Evolutionary conservation across 2,797 vertebrate genomes (phyloP), one percentile per base, ranked within the genome.

Genomic region (Pseudopleuronectes americanus): DNA sequence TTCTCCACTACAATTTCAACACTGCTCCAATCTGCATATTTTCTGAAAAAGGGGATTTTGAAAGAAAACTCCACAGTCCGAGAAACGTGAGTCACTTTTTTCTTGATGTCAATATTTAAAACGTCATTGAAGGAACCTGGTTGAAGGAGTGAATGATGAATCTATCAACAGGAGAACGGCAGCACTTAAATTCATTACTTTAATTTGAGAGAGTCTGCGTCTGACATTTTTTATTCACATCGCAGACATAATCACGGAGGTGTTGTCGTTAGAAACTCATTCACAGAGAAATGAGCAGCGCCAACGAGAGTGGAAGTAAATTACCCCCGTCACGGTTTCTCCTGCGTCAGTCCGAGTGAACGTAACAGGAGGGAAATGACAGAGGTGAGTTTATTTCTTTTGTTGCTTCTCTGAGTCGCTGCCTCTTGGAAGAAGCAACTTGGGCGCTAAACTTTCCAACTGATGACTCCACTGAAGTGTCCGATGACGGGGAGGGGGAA

Each of bases 381-480:
- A 66, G 28, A 82, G 66, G 73, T 68, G 63, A 71, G 57, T 6
- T 26, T 26, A 26, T 26, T 26, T 24, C 24, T 24, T 24, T n/a
- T n/a, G n/a, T n/a, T n/a, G n/a, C n/a, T n/a, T n/a, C n/a, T 48
- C 57, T 22, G 59, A 85, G 63, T 66, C 54, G 23, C 4, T n/a
- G 47, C 23, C 22, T 61, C 48, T 64, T 62, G 64, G 71, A n/a
- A n/a, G n/a, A n/a, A 70, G 51, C 53, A 70, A 79, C 73, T 84
- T 71, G 19, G 60, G 56, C 53, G 60, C 52, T 70, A 49, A 86
- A 87, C 75, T 89, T 90, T 84, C 23, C 81, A 79, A 84, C 54
- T 81, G 85, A 89, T 90, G 89, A 89, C 86, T 87, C 74, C 58
- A 83, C 80, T 49, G 67, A 84, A 87, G 71, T 85, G 81, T 88